These are phyloP conservation scores for Rotaria macrura DNA, from an alignment of 2,888 invertebrate species.

Conservation along the genomic window DNA sequence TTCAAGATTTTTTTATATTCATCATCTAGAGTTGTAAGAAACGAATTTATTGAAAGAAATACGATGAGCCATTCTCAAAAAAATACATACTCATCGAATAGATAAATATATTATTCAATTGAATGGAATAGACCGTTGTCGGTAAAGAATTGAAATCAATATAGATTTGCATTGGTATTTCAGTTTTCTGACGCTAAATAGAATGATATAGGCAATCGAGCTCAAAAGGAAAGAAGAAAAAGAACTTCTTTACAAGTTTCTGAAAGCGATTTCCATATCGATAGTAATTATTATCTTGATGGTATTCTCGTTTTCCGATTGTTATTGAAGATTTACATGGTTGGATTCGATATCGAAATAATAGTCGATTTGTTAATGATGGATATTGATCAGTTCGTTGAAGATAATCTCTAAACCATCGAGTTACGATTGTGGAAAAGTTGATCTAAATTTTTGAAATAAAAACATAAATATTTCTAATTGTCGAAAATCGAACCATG, in stretches of 20 bases:
- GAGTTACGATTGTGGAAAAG: neutral
- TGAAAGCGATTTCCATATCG: neutral
- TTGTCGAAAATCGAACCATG: neutral
- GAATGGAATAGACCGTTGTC: neutral
- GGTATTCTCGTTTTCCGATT: neutral
- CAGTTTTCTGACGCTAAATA: neutral
- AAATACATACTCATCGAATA: neutral
- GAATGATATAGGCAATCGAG: neutral
- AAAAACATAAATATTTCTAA: no score
- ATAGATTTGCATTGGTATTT: neutral
- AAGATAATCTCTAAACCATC: neutral
- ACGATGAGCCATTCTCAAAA: no score
- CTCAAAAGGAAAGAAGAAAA: neutral
- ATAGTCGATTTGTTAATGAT: neutral
- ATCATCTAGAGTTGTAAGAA: neutral
- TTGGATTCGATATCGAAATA: neutral
- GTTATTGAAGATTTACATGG: neutral
- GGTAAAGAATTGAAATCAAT: neutral
- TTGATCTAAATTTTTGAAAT: neutral
- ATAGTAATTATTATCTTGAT: neutral
- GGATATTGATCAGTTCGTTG: conserved; percentile 18
- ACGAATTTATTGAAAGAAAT: neutral
- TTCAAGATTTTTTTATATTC: neutral
- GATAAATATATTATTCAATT: neutral
- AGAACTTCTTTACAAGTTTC: neutral